These are phyloP conservation scores for Gasteruption jaculator DNA, from an alignment of 2,888 invertebrate genomes.

Conservation along the genomic window DNA sequence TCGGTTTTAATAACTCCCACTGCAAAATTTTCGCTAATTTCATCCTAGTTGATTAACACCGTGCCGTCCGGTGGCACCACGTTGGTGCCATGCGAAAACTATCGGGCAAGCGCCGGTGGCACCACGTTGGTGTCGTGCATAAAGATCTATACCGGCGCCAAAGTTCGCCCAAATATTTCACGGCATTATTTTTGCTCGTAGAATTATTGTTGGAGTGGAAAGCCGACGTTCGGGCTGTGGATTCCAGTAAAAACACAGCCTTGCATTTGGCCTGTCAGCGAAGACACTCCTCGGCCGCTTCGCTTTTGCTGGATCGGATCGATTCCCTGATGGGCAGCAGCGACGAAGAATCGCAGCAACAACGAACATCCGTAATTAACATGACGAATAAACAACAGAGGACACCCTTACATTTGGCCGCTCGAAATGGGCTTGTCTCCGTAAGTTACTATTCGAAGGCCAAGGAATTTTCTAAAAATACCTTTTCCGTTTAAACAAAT, in stretches of 20 bases:
- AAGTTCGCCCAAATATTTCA: too few species aligned
- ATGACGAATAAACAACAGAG: constrained; percentile 56
- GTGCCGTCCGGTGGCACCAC: too few species aligned
- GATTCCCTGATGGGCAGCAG: constrained; percentile 39
- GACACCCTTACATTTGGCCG: constrained; percentile 62
- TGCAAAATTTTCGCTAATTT: too few species aligned
- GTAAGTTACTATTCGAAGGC: constrained; percentile 33
- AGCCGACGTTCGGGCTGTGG: constrained; percentile 54
- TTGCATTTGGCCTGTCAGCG: constrained; percentile 61
- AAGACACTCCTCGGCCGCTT: constrained; percentile 57
- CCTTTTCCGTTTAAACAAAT: too few species aligned
- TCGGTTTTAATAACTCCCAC: too few species aligned
- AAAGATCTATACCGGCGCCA: too few species aligned
- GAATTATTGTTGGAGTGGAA: constrained; percentile 56
- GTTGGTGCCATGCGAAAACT: too few species aligned
- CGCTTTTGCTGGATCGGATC: constrained; percentile 56
- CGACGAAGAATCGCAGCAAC: constrained; percentile 22
- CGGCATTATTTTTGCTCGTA: constrained; percentile 36
- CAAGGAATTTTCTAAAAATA: background rate
- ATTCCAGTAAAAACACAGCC: constrained; percentile 59
- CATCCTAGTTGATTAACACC: too few species aligned
- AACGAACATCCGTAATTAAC: constrained; percentile 49
- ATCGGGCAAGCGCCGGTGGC: too few species aligned
- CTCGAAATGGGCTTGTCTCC: constrained; percentile 59
- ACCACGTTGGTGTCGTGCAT: too few species aligned